phyloP scores from a whole-genome alignment of 2,888 invertebrate species.

The Drosophila parthenogenetica region DNA sequence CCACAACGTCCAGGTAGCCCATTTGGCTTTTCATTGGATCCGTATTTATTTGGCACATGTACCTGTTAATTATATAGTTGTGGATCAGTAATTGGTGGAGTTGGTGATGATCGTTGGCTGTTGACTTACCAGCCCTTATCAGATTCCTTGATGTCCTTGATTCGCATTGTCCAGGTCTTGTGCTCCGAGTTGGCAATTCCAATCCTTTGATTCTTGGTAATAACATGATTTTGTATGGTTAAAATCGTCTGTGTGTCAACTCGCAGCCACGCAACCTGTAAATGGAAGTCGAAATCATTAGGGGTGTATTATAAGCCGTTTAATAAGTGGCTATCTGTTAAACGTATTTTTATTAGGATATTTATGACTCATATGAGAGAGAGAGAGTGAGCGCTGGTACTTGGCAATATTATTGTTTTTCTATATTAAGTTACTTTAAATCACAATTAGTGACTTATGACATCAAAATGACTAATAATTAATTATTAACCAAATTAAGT shows the following conservation, averaged over 20 bases:
- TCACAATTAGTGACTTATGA: background rate
- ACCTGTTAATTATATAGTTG: constrained; percentile 80
- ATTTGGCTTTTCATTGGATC: constrained; percentile 88
- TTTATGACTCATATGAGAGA: background rate
- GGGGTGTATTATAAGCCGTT: constrained; percentile 9
- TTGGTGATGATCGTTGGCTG: too few relatives aligned
- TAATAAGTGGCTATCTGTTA: constrained; percentile 2
- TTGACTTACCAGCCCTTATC: constrained; percentile 89
- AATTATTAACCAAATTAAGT: constrained; percentile 1
- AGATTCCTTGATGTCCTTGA: constrained; percentile 91
- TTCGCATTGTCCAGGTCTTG: constrained; percentile 92
- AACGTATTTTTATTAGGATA: background rate
- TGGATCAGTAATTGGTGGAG: background rate
- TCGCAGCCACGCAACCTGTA: constrained; percentile 85
- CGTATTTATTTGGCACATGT: constrained; percentile 86
- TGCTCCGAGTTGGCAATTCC: constrained; percentile 92
- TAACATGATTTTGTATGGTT: constrained; percentile 94
- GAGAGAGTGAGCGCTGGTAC: constrained; percentile 3
- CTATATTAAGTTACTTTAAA: background rate
- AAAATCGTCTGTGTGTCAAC: constrained; percentile 94
- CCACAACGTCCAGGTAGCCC: constrained; percentile 94
- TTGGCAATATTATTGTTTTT: background rate
- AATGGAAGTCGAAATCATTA: constrained; percentile 25
- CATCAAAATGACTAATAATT: background rate
- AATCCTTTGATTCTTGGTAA: constrained; percentile 95